Evolutionary conservation across 2,113 vertebrate species (phyloP), one percentile per base, ranked within the genome.

Genomic region (Porphyrio hochstetteri): DNA sequence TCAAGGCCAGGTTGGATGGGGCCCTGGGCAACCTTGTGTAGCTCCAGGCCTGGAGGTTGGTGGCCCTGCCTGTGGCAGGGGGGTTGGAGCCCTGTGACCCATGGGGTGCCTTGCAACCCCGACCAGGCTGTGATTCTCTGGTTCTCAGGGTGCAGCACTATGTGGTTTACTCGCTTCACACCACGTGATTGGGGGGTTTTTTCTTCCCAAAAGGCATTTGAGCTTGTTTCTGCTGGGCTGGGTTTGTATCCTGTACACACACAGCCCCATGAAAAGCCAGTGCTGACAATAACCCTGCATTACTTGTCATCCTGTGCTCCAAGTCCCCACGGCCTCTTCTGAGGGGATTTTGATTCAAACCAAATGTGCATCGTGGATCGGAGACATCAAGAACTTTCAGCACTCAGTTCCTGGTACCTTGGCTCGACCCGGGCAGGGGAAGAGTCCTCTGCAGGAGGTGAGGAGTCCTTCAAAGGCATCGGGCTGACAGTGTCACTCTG

Each of bases 231-330:
- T 91, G 42, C 83, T 19, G 40, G 80, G 83, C 31, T 88, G 14
- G 64, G 8, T 75, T 35, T 25, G 33, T 19, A 1, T 33, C 89
- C 89, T n/a, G 84, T 28, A 76, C 80, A 70, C 19, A 57, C 89
- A 57, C 50, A 0, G 55, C 19, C 76, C 11, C 90, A 84, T 76
- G 86, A 80, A 72, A 95, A 90, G 91, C 3, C 44, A 91, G 72
- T 79, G 74, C 82, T 87, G 79, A 91, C 56, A 95, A 95, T 69
- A 90, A 92, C 81, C 81, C 17, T 4, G 84, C 35, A 87, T 94
- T 85, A 48, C 70, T 85, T 46, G 27, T 89, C 87, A 95, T 89
- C 93, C 95, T 19, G 5, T 29, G 35, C 82, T 89, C 81, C 36
- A 61, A 79, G 87, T 53, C 94, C 95, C 17, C 5, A 23, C 42